These are phyloP conservation scores for Serilophus lunatus DNA, from an alignment of 2,113 vertebrate species.

Conservation along the genomic window DNA sequence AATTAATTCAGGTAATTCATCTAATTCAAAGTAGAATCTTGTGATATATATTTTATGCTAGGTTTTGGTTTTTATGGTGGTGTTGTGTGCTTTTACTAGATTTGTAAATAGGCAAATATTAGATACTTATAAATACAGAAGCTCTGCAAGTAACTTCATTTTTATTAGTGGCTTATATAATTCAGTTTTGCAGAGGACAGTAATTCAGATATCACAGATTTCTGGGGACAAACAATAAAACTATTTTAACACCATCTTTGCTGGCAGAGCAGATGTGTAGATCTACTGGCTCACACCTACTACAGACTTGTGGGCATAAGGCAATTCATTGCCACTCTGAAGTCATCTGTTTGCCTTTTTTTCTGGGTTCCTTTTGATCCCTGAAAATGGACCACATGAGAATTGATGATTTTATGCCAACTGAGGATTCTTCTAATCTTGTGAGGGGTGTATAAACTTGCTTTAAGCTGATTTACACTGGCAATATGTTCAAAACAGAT, in stretches of 20 bases:
- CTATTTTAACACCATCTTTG: rapidly evolving
- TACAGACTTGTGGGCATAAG: rapidly evolving
- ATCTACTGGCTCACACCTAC: background rate
- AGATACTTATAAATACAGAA: background rate
- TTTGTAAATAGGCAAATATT: background rate
- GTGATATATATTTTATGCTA: background rate
- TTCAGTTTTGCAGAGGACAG: background rate
- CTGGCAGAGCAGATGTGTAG: background rate
- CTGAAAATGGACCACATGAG: background rate
- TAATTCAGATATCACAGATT: background rate
- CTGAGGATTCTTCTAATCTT: background rate
- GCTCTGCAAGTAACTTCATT: background rate
- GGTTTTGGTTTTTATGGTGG: background rate
- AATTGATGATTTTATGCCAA: background rate
- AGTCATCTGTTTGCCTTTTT: background rate
- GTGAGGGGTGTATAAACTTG: background rate
- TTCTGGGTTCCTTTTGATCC: background rate
- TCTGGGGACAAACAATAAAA: background rate
- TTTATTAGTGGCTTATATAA: background rate
- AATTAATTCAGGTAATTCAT: background rate
- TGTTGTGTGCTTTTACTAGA: background rate
- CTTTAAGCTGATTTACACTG: slow-evolving; percentile 5
- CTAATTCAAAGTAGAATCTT: background rate
- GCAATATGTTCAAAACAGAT: slow-evolving; percentile 46
- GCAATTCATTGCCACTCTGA: rapidly evolving